These are phyloP conservation scores for Halichoeres trimaculatus DNA, from an alignment of 2,113 vertebrate species.

Conservation along the genomic window DNA sequence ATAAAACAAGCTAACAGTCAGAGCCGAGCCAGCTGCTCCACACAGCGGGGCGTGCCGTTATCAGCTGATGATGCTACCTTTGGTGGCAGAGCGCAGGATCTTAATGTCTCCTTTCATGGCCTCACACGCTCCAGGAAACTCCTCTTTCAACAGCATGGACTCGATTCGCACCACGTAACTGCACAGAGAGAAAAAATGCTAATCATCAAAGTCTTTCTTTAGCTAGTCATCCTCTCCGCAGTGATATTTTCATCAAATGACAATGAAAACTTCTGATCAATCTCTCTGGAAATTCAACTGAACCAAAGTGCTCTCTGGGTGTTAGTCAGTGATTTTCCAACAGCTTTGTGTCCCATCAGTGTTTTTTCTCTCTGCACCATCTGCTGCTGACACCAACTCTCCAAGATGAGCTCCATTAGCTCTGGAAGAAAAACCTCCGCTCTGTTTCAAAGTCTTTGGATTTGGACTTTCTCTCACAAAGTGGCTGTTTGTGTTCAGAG, in stretches of 20 bases:
- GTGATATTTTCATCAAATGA: background rate
- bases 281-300: background rate
- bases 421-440: background rate
- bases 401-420: background rate
- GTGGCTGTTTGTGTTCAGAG: background rate
- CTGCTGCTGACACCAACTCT: background rate
- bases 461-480: background rate
- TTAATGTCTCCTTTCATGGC: constrained; percentile 84
- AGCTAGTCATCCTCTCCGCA: too few relatives aligned
- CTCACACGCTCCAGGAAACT: constrained; percentile 87
- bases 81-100: constrained; percentile 84
- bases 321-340: background rate
- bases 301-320: background rate
- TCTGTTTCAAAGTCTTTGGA: background rate
- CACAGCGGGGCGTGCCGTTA: too few relatives aligned
- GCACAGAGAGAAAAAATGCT: background rate
- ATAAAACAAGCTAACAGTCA: too few relatives aligned
- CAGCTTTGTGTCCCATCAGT: background rate
- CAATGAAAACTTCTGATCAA: background rate
- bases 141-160: constrained; percentile 92
- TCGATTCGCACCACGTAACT: constrained; percentile 91
- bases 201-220: too few relatives aligned
- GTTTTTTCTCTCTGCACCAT: background rate
- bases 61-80: too few relatives aligned
- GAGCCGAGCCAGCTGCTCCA: too few relatives aligned